Percentiles rank a stretch among this genome's conserved stretches.
Evolutionary conservation across 2,888 invertebrate genomes (phyloP).

Genomic region (Caenorhabditis becei): DNA sequence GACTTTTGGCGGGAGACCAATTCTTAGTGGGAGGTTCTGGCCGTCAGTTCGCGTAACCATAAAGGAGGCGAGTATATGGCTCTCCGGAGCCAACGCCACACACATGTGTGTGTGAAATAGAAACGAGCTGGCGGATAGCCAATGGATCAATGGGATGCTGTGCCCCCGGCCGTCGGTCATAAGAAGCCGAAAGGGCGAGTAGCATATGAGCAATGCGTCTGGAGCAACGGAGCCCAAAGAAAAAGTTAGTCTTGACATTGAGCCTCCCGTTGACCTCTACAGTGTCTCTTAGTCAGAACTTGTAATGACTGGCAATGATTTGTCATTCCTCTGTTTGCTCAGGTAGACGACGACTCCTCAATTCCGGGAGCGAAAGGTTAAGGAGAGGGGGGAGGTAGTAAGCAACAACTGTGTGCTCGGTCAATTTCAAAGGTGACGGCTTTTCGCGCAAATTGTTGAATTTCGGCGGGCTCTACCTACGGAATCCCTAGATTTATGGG

Average conservation of each 20-base stretch:
- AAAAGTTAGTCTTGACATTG: not conserved
- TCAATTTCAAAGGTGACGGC: conserved; percentile 28
- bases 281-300: too few relatives aligned
- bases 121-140: conserved; percentile 45
- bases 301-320: too few relatives aligned
- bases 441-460: conserved; percentile 51
- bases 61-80: conserved; percentile 66
- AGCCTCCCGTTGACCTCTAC: too few relatives aligned
- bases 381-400: not conserved
- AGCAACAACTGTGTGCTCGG: conserved; percentile 26
- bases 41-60: conserved; percentile 62
- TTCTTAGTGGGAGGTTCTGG: conserved; percentile 24
- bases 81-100: conserved; percentile 4
- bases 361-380: not conserved
- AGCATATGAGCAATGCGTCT: conserved; percentile 20
- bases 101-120: conserved; percentile 46
- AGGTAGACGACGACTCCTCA: not conserved
- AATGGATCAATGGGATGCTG: not conserved
- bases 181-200: conserved; percentile 30
- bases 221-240: not conserved
- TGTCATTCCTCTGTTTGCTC: too few relatives aligned
- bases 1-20: not conserved
- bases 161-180: conserved; percentile 15
- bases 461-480: not conserved
- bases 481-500: conserved; percentile 23